Evolutionary conservation across 2,113 vertebrate species (phyloP), one percentile per base, ranked within the genome.

Genomic region (Thalassoma bifasciatum): DNA sequence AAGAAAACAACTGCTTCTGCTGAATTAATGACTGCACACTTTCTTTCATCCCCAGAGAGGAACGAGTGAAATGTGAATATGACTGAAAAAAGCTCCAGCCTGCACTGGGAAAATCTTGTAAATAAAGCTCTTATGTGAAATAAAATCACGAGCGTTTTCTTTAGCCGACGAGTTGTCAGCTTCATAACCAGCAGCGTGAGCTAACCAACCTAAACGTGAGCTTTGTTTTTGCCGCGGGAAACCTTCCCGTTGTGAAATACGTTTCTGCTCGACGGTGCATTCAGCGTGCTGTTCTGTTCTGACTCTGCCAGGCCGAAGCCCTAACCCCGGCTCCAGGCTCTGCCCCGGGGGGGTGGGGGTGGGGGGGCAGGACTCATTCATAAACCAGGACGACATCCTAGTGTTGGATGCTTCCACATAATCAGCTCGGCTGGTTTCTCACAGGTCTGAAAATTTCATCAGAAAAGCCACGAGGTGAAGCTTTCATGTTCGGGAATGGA

Each of bases 311-410:
- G 51, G 46, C 68, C 62, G 65, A 77, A 88, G 50, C 66, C 66
- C 64, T 74, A 76, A 81, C 80, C 77, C 30, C 26, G 54, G 75
- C 80, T 75, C 38, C 58, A 11, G 78, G 82, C 69, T 67, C 64
- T 64, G 46, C 82, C 34, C 0, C 19, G 26, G 70, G 78, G 23
- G 34, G 24, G 30, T 22, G 73, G 75, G 23, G 34, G 24, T 36
- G 30, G 26, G 73, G 75, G 23, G 34, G 24, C 26, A 54, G 10
- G 52, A 60, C 78, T 80, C 63, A 73, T 81, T 64, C 69, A 61
- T 82, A 51, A 76, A 63, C 64, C 66, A 30, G 67, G 72, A 72
- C 77, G 79, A 73, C 85, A 73, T 65, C 77, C 73, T 75, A 74
- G 30, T 66, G 62, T 58, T 66, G 66, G 70, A 80, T 50, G 66